phyloP scores from a whole-genome alignment of 2,797 vertebrate genomes.

The Tenualosa ilisha region DNA sequence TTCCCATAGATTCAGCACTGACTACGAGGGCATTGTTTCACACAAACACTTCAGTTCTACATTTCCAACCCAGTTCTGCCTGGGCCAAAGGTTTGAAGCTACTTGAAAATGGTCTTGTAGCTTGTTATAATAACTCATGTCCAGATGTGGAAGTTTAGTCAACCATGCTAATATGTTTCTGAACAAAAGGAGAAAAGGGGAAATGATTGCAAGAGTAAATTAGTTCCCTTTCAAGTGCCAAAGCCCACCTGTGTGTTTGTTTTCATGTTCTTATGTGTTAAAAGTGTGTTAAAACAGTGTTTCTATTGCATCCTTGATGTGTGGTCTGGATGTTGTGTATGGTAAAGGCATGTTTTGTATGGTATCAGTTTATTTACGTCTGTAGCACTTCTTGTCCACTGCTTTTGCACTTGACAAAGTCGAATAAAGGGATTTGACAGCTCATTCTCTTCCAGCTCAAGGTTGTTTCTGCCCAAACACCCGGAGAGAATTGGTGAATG shows the following conservation, averaged over 20 bases:
- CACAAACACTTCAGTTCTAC: not conserved
- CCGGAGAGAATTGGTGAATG: not conserved
- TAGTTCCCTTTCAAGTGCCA: constrained; percentile 39
- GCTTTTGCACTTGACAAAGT: constrained; percentile 86
- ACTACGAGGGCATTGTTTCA: constrained; percentile 29
- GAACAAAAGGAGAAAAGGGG: not conserved
- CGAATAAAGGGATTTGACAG: constrained; percentile 79
- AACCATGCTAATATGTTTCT: not conserved
- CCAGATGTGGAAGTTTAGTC: not conserved
- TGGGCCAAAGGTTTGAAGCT: constrained; percentile 2
- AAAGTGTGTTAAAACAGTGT: not conserved
- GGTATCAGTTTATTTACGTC: constrained; percentile 57
- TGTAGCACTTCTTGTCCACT: constrained; percentile 72
- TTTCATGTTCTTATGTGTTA: constrained; percentile 36
- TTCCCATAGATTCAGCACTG: constrained; percentile 37
- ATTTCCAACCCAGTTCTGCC: not conserved
- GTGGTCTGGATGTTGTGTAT: constrained; percentile 23
- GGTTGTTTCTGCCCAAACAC: not conserved
- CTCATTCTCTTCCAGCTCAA: constrained; percentile 49
- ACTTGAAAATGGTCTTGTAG: not conserved
- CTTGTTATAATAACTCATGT: not conserved
- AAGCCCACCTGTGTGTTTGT: constrained; percentile 45
- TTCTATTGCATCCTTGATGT: constrained; percentile 14
- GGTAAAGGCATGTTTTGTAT: constrained; percentile 28
- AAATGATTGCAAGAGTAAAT: not conserved